Evolutionary conservation across 2,888 invertebrate species (phyloP), one percentile per base, ranked within the genome.

Genomic region (Xestoiulus laeticollis): DNA sequence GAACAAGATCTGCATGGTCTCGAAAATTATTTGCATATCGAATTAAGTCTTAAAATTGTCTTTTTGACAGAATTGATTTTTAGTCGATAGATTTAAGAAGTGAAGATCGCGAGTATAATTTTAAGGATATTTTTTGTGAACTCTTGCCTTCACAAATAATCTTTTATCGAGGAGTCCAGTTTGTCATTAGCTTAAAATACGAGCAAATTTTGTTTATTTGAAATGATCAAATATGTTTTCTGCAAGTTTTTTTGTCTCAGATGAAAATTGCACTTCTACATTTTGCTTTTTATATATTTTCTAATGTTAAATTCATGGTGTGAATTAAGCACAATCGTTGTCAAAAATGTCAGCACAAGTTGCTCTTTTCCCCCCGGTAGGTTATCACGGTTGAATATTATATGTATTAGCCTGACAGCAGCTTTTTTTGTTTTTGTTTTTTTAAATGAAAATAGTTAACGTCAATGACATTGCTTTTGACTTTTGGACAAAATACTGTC

Each of bases 21-120:
- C 78, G 16, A 78, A 78, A 78, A 30, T 26, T 78, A 78, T 30
- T 26, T 78, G 78, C 78, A 30, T 78, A 78, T 78, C 78, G 78
- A 78, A 16, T 26, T n/a, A 22, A 22, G 10, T 59, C 59, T 22
- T 14, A 53, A 53, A 16, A 53, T 19, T 53, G 14, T 14, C n/a
- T n/a, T 53, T 53, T 53, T 53, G 53, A 53, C 53, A 14, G 19
- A 53, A 53, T 22, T 22, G 59, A n/a, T 14, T 48, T 48, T 5
- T 38, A 38, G 38, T 38, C 1, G 38, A 8, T 38, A 8, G 8
- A 38, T 38, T 38, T 5, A 38, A 38, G 8, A 38, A 8, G 8
- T 38, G 38, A 38, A 8, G 5, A 38, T 8, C 8, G 38, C 8
- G 8, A 38, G 8, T 38, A 8, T 8, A 8, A 38, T 5, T 38